Conservation (phyloP, 1,140 invertebrate species). For the Leptonema lineaticorne region DNA sequence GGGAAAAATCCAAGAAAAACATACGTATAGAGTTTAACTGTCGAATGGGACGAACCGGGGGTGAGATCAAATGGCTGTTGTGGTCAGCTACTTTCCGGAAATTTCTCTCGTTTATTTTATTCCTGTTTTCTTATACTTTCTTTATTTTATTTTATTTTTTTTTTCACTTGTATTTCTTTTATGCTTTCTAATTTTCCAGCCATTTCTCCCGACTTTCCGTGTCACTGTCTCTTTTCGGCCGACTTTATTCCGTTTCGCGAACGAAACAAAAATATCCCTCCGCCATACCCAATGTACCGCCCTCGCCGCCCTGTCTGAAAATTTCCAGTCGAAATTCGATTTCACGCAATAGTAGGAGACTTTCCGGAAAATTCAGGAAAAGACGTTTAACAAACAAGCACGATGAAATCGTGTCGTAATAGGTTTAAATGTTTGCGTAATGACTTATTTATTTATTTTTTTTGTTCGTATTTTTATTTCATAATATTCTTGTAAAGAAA, state of each 20-base stretch:
- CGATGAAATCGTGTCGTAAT: background rate
- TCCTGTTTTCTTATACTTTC: background rate
- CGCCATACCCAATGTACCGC: no score
- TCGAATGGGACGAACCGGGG: background rate
- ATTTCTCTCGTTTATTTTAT: background rate
- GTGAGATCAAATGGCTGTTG: background rate
- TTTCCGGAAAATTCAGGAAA: background rate
- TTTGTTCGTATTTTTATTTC: background rate
- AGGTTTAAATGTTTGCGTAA: background rate
- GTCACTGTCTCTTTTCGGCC: no score
- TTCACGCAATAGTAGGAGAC: background rate
- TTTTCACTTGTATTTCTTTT: background rate
- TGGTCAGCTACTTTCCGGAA: background rate
- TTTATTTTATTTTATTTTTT: background rate
- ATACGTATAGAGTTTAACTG: background rate
- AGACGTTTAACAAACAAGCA: background rate
- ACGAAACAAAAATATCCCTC: background rate
- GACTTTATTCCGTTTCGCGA: background rate
- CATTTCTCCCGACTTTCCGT: background rate
- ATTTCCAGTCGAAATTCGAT: background rate
- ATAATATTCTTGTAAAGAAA: no score
- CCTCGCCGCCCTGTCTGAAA: no score
- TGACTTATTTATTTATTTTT: background rate
- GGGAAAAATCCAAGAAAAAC: background rate
- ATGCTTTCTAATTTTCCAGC: background rate